These are phyloP conservation scores for Polymixis flavicincta DNA, from an alignment of 2,888 invertebrate species.

Conservation along the genomic window DNA sequence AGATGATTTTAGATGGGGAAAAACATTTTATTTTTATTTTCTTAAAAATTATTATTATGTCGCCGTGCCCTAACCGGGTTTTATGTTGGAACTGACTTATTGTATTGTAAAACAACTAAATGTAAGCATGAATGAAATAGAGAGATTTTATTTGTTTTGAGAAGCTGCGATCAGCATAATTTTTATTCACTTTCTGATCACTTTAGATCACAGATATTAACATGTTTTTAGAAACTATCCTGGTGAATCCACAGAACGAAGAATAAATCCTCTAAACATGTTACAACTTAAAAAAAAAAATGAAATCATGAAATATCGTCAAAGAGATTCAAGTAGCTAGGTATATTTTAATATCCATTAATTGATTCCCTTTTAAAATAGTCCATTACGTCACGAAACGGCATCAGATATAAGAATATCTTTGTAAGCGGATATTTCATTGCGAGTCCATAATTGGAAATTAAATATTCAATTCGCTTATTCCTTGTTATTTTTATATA, in stretches of 20 bases:
- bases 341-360: constrained; percentile 42
- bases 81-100: no score
- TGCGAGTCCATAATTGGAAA: constrained; percentile 51
- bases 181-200: no score
- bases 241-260: not conserved
- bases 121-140: no score
- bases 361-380: constrained; percentile 58
- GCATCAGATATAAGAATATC: constrained; percentile 47
- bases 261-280: not conserved
- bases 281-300: not conserved
- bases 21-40: no score
- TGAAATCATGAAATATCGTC: constrained; percentile 9
- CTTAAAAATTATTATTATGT: no score
- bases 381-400: constrained; percentile 42
- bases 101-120: no score
- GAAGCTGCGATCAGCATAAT: no score
- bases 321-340: constrained; percentile 15
- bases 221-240: not conserved
- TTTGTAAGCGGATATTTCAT: constrained; percentile 49
- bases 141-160: no score
- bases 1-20: no score
- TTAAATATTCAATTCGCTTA: constrained; percentile 62
- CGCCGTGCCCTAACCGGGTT: no score
- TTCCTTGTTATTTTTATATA: constrained; percentile 46
- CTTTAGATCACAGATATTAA: not conserved